Conservation (phyloP, 2,888 invertebrate species). For the Pharmacophagus antenor region DNA sequence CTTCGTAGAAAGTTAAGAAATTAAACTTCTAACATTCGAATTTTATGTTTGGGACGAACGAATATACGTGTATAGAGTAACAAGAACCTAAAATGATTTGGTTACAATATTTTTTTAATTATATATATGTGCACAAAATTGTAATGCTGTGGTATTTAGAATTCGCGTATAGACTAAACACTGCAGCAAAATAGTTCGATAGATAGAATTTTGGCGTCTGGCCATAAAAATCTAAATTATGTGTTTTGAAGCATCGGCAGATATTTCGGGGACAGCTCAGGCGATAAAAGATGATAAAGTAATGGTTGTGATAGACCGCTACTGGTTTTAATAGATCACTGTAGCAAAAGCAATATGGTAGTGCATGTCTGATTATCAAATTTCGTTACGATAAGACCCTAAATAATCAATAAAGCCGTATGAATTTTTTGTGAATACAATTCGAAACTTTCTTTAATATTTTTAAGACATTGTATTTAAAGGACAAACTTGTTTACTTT, state of each 20-base stretch:
- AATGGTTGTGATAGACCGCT: constrained; percentile 67
- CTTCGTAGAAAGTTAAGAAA: neutral
- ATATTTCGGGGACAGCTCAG: constrained; percentile 56
- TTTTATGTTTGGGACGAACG: no score
- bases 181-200: constrained; percentile 30
- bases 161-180: constrained; percentile 17
- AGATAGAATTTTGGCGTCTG: constrained; percentile 48
- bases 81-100: no score
- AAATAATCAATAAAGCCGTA: no score
- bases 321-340: constrained; percentile 70
- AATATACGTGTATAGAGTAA: no score
- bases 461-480: no score
- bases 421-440: no score
- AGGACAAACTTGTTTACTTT: no score
- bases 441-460: no score
- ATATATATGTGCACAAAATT: neutral
- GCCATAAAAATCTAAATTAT: constrained; percentile 64
- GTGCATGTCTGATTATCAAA: constrained; percentile 67
- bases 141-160: neutral
- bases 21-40: no score
- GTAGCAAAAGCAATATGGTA: constrained; percentile 43
- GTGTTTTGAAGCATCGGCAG: constrained; percentile 66
- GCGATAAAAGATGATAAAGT: constrained; percentile 74
- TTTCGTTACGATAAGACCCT: constrained; percentile 59
- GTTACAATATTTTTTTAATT: no score